phyloP scores from a whole-genome alignment of 2,888 invertebrate genomes.

The Agrypnus murinus region DNA sequence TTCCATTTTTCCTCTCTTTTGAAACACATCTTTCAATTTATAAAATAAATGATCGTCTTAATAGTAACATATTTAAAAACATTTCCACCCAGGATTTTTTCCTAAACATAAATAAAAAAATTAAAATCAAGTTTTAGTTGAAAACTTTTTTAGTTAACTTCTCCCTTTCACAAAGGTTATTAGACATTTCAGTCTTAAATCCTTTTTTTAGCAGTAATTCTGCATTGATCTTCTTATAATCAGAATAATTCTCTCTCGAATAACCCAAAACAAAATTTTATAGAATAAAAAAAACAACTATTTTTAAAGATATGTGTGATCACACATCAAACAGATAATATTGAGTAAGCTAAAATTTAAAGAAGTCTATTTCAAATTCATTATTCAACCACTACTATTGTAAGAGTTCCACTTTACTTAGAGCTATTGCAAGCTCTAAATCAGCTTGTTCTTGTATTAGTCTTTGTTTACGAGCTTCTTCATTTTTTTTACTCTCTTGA shows the following conservation, averaged over 20 bases:
- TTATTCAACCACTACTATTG: slow-evolving; percentile 44
- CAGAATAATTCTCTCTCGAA: neutral
- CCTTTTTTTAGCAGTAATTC: no score
- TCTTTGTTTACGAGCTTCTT: slow-evolving; percentile 76
- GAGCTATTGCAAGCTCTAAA: slow-evolving; percentile 81
- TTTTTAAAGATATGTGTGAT: slow-evolving; percentile 29
- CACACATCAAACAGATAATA: slow-evolving; percentile 27
- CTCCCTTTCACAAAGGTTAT: no score
- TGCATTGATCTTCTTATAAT: no score
- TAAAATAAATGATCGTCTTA: no score
- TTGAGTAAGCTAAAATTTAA: slow-evolving; percentile 44
- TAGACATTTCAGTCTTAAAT: no score
- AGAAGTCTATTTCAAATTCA: slow-evolving; percentile 33
- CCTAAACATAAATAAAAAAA: no score
- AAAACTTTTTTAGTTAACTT: no score
- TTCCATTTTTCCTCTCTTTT: no score
- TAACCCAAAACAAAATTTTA: neutral
- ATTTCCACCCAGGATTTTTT: no score
- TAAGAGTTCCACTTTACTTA: slow-evolving; percentile 75
- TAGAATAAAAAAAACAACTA: slow-evolving; percentile 24
- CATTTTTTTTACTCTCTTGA: slow-evolving; percentile 78
- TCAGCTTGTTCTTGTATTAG: slow-evolving; percentile 82
- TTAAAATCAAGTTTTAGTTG: no score
- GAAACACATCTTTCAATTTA: no score
- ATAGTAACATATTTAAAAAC: no score